phyloP scores from a whole-genome alignment of 2,113 vertebrate genomes.

The Macquaria australasica region DNA sequence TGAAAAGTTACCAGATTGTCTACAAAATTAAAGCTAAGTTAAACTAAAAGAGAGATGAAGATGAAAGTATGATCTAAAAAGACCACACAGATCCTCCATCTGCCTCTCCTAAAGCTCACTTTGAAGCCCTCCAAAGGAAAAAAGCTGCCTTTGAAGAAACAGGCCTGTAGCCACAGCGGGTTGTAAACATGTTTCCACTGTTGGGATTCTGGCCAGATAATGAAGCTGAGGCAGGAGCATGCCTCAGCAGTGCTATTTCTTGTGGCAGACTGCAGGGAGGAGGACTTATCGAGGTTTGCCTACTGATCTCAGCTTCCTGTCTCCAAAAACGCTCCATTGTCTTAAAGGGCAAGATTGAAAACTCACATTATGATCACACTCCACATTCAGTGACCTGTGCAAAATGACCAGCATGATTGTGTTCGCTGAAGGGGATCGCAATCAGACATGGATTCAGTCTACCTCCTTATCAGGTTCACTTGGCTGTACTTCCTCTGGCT shows the following conservation, averaged over 20 bases:
- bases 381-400: conserved; percentile 32
- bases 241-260: conserved; percentile 51
- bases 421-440: conserved; percentile 17
- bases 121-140: conserved; percentile 63
- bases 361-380: conserved; percentile 20
- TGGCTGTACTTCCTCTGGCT: conserved; percentile 58
- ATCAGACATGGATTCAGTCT: conserved; percentile 26
- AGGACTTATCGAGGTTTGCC: conserved; percentile 56
- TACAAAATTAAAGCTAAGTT: conserved; percentile 17
- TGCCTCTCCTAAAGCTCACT: conserved; percentile 58
- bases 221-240: conserved; percentile 58
- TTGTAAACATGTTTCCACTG: conserved; percentile 75
- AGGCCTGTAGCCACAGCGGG: conserved; percentile 53
- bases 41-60: conserved; percentile 36
- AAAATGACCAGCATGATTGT: conserved; percentile 27
- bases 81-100: conserved; percentile 64
- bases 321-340: conserved; percentile 71
- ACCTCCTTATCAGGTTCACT: conserved; percentile 65
- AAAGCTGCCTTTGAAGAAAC: conserved; percentile 62
- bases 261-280: conserved; percentile 56
- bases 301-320: conserved; percentile 63
- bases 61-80: conserved; percentile 55
- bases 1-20: conserved; percentile 27
- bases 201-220: conserved; percentile 61
- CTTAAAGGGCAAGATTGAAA: conserved; percentile 55